These are phyloP conservation scores for Phallusia fumigata DNA, from an alignment of 23 tunicate species.

Conservation along the genomic window DNA sequence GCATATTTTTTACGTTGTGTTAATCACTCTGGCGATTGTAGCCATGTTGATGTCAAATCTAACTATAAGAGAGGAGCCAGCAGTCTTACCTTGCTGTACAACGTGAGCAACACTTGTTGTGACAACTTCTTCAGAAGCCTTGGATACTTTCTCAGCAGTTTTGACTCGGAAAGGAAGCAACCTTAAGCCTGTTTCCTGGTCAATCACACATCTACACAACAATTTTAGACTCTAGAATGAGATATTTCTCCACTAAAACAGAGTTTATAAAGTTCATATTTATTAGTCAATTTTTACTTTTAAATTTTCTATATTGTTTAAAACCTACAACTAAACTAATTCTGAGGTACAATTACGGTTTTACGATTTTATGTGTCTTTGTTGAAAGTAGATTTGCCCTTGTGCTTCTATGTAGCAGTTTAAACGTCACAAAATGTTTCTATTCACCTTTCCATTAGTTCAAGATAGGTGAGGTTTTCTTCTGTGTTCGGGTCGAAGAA, in stretches of 20 bases:
- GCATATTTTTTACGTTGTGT: too few species aligned
- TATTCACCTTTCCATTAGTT: constrained; percentile 83
- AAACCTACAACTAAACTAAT: too few species aligned
- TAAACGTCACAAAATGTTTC: neutral
- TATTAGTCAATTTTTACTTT: too few species aligned
- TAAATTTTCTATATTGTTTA: too few species aligned
- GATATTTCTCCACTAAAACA: too few species aligned
- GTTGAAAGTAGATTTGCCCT: too few species aligned
- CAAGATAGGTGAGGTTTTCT: constrained; percentile 90
- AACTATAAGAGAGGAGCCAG: neutral
- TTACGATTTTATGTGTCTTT: too few species aligned
- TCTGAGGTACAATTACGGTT: too few species aligned
- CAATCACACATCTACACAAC: constrained; percentile 71
- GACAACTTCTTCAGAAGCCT: constrained; percentile 43
- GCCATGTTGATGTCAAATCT: neutral
- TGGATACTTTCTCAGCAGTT: constrained; percentile 20
- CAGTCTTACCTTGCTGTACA: neutral
- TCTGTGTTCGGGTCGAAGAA: constrained; percentile 99
- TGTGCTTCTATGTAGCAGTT: too few species aligned
- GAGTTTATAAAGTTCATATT: too few species aligned
- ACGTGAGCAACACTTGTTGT: neutral
- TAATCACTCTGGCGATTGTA: too few species aligned
- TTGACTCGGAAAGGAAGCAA: constrained; percentile 72
- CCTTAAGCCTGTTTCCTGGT: constrained; percentile 88
- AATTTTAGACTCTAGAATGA: neutral